phyloP scores from a whole-genome alignment of 2,888 invertebrate species.

The Diaprepes abbreviatus region DNA sequence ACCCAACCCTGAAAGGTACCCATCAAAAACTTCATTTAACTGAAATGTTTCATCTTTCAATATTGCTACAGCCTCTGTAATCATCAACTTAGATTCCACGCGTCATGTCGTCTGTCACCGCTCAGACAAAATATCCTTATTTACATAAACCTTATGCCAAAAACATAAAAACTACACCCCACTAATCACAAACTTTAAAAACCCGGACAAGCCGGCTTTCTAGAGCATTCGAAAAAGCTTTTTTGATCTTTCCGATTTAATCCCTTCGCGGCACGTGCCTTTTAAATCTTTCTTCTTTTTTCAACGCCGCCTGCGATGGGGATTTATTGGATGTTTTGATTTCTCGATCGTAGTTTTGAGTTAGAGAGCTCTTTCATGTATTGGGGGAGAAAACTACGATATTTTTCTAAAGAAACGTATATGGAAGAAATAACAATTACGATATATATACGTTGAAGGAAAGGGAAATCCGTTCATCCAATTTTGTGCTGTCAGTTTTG shows the following conservation, averaged over 20 bases:
- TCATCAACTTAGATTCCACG: too few species aligned
- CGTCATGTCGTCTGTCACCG: neutral
- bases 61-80: too few species aligned
- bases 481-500: too few species aligned
- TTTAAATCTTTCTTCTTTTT: conserved; percentile 42
- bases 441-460: too few species aligned
- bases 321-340: conserved; percentile 45
- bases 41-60: too few species aligned
- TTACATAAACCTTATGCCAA: conserved; percentile 13
- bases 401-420: neutral
- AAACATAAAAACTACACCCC: conserved; percentile 37
- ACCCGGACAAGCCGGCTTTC: conserved; percentile 15
- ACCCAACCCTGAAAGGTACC: too few species aligned
- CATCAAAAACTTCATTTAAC: too few species aligned
- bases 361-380: neutral
- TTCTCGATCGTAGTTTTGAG: conserved; percentile 18
- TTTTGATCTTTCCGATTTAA: conserved; percentile 45
- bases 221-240: conserved; percentile 18
- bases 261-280: conserved; percentile 42
- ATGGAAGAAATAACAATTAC: too few species aligned
- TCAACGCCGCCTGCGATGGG: conserved; percentile 28
- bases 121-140: conserved; percentile 9
- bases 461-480: too few species aligned
- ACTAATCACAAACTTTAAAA: conserved; percentile 40
- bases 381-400: neutral